phyloP scores from a whole-genome alignment of 2,797 vertebrate species.

The Halcyon leucocephala region DNA sequence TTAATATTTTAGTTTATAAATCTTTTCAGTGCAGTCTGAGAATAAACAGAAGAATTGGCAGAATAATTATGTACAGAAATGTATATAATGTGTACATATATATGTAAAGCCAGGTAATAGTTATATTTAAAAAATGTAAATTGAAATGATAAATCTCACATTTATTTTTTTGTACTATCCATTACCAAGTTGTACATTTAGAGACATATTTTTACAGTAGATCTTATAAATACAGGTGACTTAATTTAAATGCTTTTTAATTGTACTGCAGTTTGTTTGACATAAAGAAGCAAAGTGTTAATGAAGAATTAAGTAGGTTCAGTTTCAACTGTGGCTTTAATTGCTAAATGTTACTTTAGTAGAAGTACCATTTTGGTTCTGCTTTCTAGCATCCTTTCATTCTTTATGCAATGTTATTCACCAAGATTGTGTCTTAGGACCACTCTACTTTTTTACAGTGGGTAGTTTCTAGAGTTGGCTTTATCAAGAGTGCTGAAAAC shows the following conservation, averaged over 20 bases:
- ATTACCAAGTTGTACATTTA: background rate
- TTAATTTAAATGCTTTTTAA: background rate
- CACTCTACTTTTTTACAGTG: background rate
- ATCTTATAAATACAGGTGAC: fast-evolving
- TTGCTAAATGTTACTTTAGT: background rate
- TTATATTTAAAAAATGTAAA: background rate
- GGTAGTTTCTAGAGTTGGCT: background rate
- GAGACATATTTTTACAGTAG: background rate
- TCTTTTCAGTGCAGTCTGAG: background rate
- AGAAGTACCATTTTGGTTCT: background rate
- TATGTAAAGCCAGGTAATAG: background rate
- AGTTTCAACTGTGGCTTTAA: background rate
- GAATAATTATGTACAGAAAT: background rate
- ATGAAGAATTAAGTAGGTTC: background rate
- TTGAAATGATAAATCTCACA: background rate
- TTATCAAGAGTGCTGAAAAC: background rate
- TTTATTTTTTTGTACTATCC: background rate
- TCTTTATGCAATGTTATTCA: background rate
- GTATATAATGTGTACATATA: background rate
- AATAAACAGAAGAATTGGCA: background rate
- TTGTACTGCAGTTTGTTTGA: background rate
- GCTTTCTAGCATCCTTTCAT: background rate
- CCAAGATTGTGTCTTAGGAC: background rate
- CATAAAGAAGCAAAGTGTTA: background rate
- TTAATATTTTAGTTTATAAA: background rate